Base-by-base conservation (phyloP, 2,888 invertebrate genomes). In the Calephelis perditalis region DNA sequence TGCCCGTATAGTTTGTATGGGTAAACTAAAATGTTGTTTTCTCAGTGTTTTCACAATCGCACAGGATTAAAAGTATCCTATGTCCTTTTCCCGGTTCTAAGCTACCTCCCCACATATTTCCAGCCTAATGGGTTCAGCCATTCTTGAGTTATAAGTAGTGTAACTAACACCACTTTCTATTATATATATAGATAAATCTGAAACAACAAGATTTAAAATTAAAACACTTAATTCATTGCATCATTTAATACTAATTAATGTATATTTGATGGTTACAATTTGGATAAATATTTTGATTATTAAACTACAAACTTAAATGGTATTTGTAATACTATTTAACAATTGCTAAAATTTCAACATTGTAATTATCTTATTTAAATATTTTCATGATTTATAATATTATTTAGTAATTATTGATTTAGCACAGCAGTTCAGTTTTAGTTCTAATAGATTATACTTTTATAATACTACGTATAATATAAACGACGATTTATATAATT, bases 371-470 rank as follows among this genome's bases (percentile, higher is more conserved):
- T 15, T 15, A 15, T 49, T 49, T 3, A 49, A 52, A 52, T 52
- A 52, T 52, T 35, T 49, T 49, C 5, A 40, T 5, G 40, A 40
- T 37, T 40, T 15, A 15, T 37, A 49, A 40, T 40, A 46, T 45
- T 62, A 58, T 47, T 58, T 56, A 65, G 63, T 61, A 70, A 74
- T 86, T 87, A 87, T 87, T 87, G 87, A 77, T 74, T 75, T 66
- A 71, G 83, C 87, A 87, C 87, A 87, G 87, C 86, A 87, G 87
- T 83, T 67, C 36, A 55, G 10, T 52, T 45, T 55, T 54, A 37
- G 54, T 12, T 37, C 45, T 44, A 54, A n/a, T 54, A 52, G 40
- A 43, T 56, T 49, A 35, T 9, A 49, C 26, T 49, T 49, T 49
- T 9, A 49, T 10, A 49, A 49, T 49, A 49, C 26, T 49, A 49